phyloP scores from a whole-genome alignment of 2,797 vertebrate genomes.

The Spinus olivaceus region DNA sequence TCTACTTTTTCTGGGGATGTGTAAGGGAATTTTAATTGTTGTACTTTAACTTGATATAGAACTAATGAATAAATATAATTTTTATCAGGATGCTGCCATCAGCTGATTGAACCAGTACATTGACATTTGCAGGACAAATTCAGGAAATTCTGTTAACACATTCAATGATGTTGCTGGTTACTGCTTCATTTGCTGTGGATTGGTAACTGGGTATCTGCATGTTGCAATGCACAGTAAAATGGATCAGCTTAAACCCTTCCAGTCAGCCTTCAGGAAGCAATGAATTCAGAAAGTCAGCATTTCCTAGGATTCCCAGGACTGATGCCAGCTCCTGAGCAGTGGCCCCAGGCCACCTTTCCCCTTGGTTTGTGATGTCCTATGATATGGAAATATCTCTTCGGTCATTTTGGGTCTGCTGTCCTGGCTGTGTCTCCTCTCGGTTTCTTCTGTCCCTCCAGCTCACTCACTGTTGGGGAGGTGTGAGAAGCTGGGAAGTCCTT shows the following conservation, averaged over 20 bases:
- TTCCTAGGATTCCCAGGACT: background rate
- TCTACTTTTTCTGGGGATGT: background rate
- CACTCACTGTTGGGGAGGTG: rapidly evolving
- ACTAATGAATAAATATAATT: background rate
- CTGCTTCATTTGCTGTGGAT: background rate
- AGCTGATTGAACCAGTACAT: background rate
- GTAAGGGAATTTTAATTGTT: conserved; percentile 27
- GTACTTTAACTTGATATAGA: background rate
- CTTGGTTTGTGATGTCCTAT: background rate
- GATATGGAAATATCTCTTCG: background rate
- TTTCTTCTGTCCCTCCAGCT: background rate
- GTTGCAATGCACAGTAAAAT: background rate
- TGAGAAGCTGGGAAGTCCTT: background rate
- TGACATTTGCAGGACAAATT: background rate
- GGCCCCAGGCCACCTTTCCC: background rate
- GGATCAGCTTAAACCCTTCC: background rate
- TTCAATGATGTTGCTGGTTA: background rate
- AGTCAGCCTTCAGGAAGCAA: background rate
- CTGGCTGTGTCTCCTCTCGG: background rate
- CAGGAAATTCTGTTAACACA: background rate
- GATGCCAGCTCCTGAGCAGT: background rate
- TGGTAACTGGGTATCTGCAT: background rate
- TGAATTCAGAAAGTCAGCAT: background rate
- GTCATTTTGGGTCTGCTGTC: background rate
- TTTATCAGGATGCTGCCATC: background rate